These are phyloP conservation scores for Malacosoma neustria DNA, from an alignment of 2,888 invertebrate genomes.

Conservation along the genomic window DNA sequence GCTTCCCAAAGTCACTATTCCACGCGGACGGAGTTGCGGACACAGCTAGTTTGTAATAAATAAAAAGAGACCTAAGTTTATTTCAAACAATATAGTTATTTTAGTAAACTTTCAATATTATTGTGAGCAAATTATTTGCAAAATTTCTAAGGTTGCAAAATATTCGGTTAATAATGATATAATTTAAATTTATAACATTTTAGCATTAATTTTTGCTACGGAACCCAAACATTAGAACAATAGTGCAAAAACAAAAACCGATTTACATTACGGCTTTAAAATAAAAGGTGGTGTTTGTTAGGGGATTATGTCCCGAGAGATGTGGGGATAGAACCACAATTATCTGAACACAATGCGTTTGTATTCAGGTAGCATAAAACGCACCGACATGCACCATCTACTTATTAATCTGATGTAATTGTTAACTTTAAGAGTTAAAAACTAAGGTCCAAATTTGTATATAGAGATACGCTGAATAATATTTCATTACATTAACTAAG, in stretches of 20 bases:
- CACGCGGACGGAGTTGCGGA: too few relatives aligned
- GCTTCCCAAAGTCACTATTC: too few relatives aligned
- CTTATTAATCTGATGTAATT: not conserved
- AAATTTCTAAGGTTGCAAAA: too few relatives aligned
- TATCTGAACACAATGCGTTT: conserved; percentile 46
- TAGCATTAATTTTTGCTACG: too few relatives aligned
- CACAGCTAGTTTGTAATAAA: too few relatives aligned
- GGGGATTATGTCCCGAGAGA: conserved; percentile 52
- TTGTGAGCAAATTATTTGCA: too few relatives aligned
- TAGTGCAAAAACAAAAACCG: conserved; percentile 31
- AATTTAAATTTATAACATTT: too few relatives aligned
- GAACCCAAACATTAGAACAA: conserved; percentile 12
- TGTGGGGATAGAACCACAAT: conserved; percentile 43
- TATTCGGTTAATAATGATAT: too few relatives aligned
- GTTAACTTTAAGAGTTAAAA: not conserved
- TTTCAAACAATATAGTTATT: too few relatives aligned
- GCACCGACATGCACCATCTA: conserved; percentile 21
- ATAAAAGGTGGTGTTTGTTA: conserved; percentile 54
- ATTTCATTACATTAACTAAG: conserved; percentile 14
- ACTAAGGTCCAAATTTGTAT: not conserved
- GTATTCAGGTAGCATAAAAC: conserved; percentile 58
- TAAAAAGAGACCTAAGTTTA: too few relatives aligned
- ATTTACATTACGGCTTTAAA: conserved; percentile 59
- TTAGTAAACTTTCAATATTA: too few relatives aligned
- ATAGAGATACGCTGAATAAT: not conserved